These are phyloP conservation scores for Oncorhynchus nerka DNA, from an alignment of 2,113 vertebrate species.

Conservation along the genomic window DNA sequence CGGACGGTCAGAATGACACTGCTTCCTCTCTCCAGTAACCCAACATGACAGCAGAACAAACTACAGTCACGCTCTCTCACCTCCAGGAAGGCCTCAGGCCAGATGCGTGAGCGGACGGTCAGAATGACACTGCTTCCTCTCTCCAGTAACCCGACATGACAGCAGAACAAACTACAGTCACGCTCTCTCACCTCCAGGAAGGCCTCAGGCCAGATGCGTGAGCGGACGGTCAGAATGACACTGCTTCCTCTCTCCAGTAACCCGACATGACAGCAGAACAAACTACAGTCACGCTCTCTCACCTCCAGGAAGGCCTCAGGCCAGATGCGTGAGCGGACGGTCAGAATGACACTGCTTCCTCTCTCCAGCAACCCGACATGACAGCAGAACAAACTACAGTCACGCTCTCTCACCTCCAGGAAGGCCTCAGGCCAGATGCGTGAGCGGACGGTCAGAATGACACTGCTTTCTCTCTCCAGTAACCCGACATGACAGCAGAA, in stretches of 20 bases:
- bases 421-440: conserved; percentile 85
- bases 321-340: conserved; percentile 82
- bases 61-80: conserved; percentile 54
- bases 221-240: conserved; percentile 77
- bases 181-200: conserved; percentile 76
- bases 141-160: conserved; percentile 75
- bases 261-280: conserved; percentile 70
- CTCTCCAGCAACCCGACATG: conserved; percentile 74
- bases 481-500: conserved; percentile 72
- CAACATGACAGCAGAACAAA: too few species aligned
- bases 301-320: conserved; percentile 84
- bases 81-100: conserved; percentile 83
- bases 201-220: conserved; percentile 83
- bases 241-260: conserved; percentile 75
- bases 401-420: conserved; percentile 69
- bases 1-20: conserved; percentile 78
- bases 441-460: conserved; percentile 78
- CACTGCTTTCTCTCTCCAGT: conserved; percentile 75
- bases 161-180: conserved; percentile 34
- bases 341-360: conserved; percentile 77
- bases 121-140: conserved; percentile 77
- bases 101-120: conserved; percentile 79
- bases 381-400: conserved; percentile 50
- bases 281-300: conserved; percentile 11
- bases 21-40: conserved; percentile 74